phyloP scores from a whole-genome alignment of 2,113 vertebrate species.

The Ictalurus furcatus region DNA sequence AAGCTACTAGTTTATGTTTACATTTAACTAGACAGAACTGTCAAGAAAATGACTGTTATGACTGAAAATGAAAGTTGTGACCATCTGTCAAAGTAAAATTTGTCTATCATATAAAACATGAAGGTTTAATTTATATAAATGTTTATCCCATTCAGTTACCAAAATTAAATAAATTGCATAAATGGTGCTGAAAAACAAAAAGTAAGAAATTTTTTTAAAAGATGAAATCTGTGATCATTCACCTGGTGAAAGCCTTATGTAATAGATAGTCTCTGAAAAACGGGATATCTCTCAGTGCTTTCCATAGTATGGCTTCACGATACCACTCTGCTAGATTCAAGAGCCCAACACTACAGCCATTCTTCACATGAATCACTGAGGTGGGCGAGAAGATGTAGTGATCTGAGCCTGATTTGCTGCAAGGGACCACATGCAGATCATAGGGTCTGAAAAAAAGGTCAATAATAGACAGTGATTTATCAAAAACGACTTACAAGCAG shows the following conservation, averaged over 20 bases:
- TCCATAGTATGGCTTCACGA: constrained; percentile 74
- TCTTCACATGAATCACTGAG: constrained; percentile 74
- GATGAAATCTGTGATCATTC: neutral
- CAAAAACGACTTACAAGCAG: neutral
- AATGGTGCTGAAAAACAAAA: neutral
- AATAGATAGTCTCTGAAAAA: constrained; percentile 76
- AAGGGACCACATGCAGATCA: constrained; percentile 69
- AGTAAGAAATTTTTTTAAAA: neutral
- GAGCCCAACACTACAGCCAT: constrained; percentile 62
- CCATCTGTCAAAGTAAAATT: too few relatives aligned
- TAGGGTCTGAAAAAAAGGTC: constrained; percentile 72
- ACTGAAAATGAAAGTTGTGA: neutral
- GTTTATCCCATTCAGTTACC: too few relatives aligned
- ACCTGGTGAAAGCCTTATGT: constrained; percentile 73
- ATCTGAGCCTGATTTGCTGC: constrained; percentile 66
- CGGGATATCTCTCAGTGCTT: constrained; percentile 68
- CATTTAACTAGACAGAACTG: neutral
- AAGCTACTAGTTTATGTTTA: too few relatives aligned
- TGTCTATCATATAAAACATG: neutral
- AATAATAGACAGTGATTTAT: neutral
- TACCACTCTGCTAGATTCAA: constrained; percentile 75
- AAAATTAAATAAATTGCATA: neutral
- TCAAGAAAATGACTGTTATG: neutral
- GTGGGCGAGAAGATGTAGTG: constrained; percentile 78
- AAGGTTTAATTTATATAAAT: neutral